Percentiles rank a stretch among this genome's conserved stretches.
phyloP scores from a whole-genome alignment of 2,888 invertebrate genomes.

The Podabrus alpinus region DNA sequence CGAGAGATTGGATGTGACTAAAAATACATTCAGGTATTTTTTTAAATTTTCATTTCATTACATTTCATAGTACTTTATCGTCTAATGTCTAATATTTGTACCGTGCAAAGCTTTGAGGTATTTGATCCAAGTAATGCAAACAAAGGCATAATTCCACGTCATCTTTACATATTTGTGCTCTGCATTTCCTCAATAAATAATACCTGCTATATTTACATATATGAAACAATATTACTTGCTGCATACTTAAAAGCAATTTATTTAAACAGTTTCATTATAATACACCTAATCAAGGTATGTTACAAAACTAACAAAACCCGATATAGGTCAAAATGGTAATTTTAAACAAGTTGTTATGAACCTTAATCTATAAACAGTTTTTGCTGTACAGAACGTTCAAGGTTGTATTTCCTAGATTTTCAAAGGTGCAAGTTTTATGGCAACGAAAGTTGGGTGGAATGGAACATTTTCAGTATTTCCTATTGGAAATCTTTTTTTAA shows the following conservation, averaged over 20 bases:
- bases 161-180: neutral
- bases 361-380: too few relatives aligned
- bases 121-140: neutral
- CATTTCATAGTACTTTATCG: neutral
- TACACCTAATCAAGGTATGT: too few relatives aligned
- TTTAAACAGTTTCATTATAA: too few relatives aligned
- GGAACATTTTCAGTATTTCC: too few relatives aligned
- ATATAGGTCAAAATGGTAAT: too few relatives aligned
- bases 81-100: neutral
- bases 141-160: neutral
- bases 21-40: neutral
- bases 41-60: neutral
- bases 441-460: too few relatives aligned
- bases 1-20: neutral
- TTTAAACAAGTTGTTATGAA: too few relatives aligned
- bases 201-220: neutral
- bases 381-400: too few relatives aligned
- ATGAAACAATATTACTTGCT: neutral
- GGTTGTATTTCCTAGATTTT: too few relatives aligned
- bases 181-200: neutral
- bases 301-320: too few relatives aligned
- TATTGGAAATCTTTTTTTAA: too few relatives aligned
- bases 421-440: too few relatives aligned
- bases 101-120: neutral
- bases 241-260: neutral